Evolutionary conservation across 2,113 vertebrate genomes (phyloP).

Genomic region (Salvator merianae): DNA sequence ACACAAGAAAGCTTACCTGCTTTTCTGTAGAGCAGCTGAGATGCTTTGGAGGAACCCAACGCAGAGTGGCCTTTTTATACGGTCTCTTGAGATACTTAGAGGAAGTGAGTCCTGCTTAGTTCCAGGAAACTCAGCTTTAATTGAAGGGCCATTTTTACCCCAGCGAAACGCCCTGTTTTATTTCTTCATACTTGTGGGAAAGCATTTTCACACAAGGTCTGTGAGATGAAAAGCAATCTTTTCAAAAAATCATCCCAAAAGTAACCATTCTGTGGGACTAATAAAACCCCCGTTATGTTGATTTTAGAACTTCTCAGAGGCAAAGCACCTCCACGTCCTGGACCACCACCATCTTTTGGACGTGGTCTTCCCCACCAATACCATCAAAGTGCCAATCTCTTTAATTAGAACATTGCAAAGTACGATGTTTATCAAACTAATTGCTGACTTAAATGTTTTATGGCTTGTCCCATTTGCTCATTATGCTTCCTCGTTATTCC

Average conservation of each 20-base stretch:
- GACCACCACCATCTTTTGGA: background rate
- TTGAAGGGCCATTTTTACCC: background rate
- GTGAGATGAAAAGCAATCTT: background rate
- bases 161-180: too few relatives aligned
- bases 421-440: background rate
- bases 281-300: background rate
- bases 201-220: too few relatives aligned
- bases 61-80: background rate
- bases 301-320: background rate
- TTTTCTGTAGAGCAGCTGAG: background rate
- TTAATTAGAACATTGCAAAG: background rate
- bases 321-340: background rate
- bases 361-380: background rate
- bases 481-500: background rate
- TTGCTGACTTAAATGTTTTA: background rate
- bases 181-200: too few relatives aligned
- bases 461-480: background rate
- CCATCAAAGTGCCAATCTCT: background rate
- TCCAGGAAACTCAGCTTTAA: background rate
- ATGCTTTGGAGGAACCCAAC: background rate
- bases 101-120: background rate
- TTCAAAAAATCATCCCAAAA: background rate
- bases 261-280: background rate
- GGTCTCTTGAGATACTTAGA: background rate
- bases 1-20: background rate